Evolutionary conservation across 2,113 vertebrate species (phyloP), one percentile per base, ranked within the genome.

Genomic region (rat (Rattus norvegicus)): DNA sequence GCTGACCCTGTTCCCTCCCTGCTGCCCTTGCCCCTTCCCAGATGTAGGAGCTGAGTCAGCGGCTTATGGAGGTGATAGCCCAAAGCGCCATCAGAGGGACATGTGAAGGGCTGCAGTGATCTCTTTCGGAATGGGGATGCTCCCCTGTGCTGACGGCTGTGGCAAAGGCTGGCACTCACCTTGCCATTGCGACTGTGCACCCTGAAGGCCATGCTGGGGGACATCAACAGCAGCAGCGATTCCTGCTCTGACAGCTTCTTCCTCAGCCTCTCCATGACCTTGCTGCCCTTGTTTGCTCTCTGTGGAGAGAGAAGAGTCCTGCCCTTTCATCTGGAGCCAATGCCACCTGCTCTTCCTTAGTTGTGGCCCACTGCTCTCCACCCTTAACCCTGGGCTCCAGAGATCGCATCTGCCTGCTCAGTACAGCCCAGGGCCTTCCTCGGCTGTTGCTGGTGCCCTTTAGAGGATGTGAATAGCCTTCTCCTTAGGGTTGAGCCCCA

Each of bases 221-320:
- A 99, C 99, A 99, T 99, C 92, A 99, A 98, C 39, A 99, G 98
- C 0, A 99, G 98, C 96, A 99, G 98, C 0, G 99, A 99, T 90
- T 99, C 99, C 97, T 99, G 99, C 84, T 99, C 99, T 0, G 99
- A 99, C 6, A 99, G 98, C 98, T 99, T 99, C 98, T 99, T 99
- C 98, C 98, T 99, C 97, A 99, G 98, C 43, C 99, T 98, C 97
- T 99, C 99, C 0, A 99, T 98, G 84, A 97, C 99, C 67, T 99
- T 99, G 96, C 99, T 98, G 96, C 99, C 99, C 97, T 99, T 99
- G 95, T 99, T 99, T 1, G 99, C 99, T 94, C 98, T 99, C 99
- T 99, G 98, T 5, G 96, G 80, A 90, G 96, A 56, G 5, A 61
- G n/a, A 54, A 28, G 2, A 7, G 0, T 2, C 70, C 88, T 17